Conservation (phyloP, 2,888 invertebrate genomes). For the Leptogaster cylindrica region DNA sequence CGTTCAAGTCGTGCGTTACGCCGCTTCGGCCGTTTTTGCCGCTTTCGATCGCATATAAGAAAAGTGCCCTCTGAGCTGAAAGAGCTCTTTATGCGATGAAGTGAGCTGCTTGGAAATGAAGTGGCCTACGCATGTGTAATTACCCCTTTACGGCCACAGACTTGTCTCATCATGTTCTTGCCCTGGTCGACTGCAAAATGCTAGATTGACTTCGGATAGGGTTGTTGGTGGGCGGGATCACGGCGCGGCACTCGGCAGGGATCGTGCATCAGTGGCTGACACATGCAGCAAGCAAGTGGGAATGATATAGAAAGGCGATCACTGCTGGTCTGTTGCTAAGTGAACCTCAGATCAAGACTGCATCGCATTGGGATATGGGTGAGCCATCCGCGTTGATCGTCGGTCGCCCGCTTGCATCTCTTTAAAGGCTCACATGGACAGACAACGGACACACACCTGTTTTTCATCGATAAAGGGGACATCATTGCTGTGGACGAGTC, state of each 20-base stretch:
- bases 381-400: background rate
- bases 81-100: background rate
- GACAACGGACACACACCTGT: constrained; percentile 1
- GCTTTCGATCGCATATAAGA: background rate
- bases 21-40: background rate
- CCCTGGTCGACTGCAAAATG: background rate
- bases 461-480: background rate
- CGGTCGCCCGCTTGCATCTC: too few species aligned
- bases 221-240: background rate
- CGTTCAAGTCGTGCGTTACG: background rate
- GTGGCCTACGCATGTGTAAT: constrained; percentile 2
- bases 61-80: background rate
- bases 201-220: background rate
- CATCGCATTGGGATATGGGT: background rate
- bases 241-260: background rate
- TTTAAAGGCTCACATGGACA: too few species aligned
- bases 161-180: constrained; percentile 2
- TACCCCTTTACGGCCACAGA: background rate
- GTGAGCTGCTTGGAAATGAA: background rate
- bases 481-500: too few species aligned
- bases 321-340: constrained; percentile 4
- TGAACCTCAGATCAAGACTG: background rate
- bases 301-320: background rate
- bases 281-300: background rate
- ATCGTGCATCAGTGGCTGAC: background rate